These are phyloP conservation scores for Epiperipatus broadwayi DNA, from an alignment of 2,888 invertebrate species.

Conservation along the genomic window DNA sequence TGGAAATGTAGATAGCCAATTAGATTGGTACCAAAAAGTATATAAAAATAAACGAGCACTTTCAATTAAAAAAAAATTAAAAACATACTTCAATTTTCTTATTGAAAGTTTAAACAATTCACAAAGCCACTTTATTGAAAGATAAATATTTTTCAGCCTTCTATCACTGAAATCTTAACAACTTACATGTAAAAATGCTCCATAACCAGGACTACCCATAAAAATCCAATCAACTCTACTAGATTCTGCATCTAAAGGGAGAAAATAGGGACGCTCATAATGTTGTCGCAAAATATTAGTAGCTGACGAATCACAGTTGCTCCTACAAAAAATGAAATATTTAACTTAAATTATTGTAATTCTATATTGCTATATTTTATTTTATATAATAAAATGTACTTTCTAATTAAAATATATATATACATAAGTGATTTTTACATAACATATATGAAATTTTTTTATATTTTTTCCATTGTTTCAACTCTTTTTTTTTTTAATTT, in stretches of 20 bases:
- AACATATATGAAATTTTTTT: not conserved
- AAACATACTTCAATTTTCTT: too few relatives aligned
- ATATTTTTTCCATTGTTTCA: too few relatives aligned
- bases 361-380: too few relatives aligned
- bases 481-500: too few relatives aligned
- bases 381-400: too few relatives aligned
- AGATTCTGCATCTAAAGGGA: slow-evolving; percentile 64
- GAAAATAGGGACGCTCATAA: slow-evolving; percentile 67
- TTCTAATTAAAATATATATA: not conserved
- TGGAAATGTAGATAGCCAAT: too few relatives aligned
- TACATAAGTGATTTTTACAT: slow-evolving; percentile 4
- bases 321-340: slow-evolving; percentile 39
- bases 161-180: not conserved
- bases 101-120: too few relatives aligned
- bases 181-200: slow-evolving; percentile 84
- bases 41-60: too few relatives aligned
- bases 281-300: slow-evolving; percentile 54
- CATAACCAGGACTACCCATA: slow-evolving; percentile 83
- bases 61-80: too few relatives aligned
- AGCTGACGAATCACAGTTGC: slow-evolving; percentile 70
- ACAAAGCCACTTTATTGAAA: too few relatives aligned
- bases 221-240: slow-evolving; percentile 88
- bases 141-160: too few relatives aligned
- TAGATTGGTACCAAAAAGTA: too few relatives aligned
- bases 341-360: not conserved